Evolutionary conservation across 2,888 invertebrate genomes (phyloP), one percentile per base, ranked within the genome.

Genomic region (Brenthis ino): DNA sequence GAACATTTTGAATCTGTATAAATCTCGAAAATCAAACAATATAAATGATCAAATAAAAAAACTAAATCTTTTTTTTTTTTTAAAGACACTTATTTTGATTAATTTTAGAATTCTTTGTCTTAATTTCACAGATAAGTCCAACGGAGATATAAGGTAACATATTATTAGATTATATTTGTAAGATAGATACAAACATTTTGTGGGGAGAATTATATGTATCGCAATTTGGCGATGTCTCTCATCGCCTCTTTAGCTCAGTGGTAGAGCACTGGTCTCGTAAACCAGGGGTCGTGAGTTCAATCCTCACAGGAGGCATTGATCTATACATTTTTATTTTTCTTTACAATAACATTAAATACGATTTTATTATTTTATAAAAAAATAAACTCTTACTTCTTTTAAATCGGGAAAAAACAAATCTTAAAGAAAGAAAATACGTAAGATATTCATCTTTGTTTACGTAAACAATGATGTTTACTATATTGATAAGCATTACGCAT

Each of bases 251-350:
- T 95, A 95, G 95, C 95, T 95, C 95, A 95, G 95, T 95, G 95
- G 95, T 95, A 95, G 95, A 95, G 95, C 95, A 95, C 95, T 95
- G 95, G 95, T 95, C 95, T 95, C 95, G 95, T 95, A 95, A 95
- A 95, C 95, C 95, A 95, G 95, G 95, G 95, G 95, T 95, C 95
- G 95, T 95, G 95, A 95, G 95, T 95, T 95, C 95, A 95, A 95
- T 95, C 95, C 95, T 95, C 95, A 95, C 95, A 95, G 95, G 95
- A 95, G 95, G 95, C 95, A 95, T 79, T 57, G 0, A 5, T 57
- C 13, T 4, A 24, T 14, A 47, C 14, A 3, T 11, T 11, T 14
- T 69, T 72, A 70, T 71, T 61, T 68, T 66, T 53, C 8, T 43
- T 8, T 43, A 43, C 37, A 11, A 43, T 43, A 43, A 43, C 37